Conservation (phyloP, 2,888 invertebrate genomes). For the Sminthurides aquaticus region DNA sequence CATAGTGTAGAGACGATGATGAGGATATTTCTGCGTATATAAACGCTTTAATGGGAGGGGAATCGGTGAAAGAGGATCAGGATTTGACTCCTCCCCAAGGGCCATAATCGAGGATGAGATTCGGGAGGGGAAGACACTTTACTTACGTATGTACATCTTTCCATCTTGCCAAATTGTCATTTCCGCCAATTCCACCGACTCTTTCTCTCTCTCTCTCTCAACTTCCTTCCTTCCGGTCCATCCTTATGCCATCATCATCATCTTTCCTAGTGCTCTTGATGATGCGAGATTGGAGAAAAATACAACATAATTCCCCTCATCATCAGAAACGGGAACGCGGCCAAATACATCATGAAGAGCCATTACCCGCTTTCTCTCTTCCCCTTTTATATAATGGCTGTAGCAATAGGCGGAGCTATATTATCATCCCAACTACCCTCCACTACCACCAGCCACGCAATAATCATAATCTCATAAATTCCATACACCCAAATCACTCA, state of each 20-base stretch:
- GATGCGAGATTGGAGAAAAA: slow-evolving; percentile 34
- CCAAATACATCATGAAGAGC: background rate
- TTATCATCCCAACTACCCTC: background rate
- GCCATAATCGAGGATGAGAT: slow-evolving; percentile 22
- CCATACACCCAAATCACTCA: background rate
- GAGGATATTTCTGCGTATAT: background rate
- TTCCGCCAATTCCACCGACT: slow-evolving; percentile 29
- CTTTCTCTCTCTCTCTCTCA: slow-evolving; percentile 24
- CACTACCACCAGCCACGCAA: background rate
- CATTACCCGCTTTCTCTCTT: background rate
- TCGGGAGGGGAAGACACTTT: slow-evolving; percentile 10
- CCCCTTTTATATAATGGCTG: background rate
- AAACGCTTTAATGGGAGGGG: background rate
- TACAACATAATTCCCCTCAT: slow-evolving; percentile 37
- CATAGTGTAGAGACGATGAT: too few relatives aligned
- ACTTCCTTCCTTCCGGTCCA: slow-evolving; percentile 44
- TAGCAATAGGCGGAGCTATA: background rate
- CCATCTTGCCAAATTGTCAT: slow-evolving; percentile 44
- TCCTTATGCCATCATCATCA: slow-evolving; percentile 36
- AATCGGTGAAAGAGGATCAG: slow-evolving; percentile 4
- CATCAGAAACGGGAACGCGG: slow-evolving; percentile 18
- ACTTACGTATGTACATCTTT: slow-evolving; percentile 31
- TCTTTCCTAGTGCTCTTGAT: slow-evolving; percentile 16
- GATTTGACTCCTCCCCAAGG: slow-evolving; percentile 19
- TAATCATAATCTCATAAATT: background rate